Evolutionary conservation across 1,140 invertebrate species (phyloP).

Genomic region (Wasmannia auropunctata): DNA sequence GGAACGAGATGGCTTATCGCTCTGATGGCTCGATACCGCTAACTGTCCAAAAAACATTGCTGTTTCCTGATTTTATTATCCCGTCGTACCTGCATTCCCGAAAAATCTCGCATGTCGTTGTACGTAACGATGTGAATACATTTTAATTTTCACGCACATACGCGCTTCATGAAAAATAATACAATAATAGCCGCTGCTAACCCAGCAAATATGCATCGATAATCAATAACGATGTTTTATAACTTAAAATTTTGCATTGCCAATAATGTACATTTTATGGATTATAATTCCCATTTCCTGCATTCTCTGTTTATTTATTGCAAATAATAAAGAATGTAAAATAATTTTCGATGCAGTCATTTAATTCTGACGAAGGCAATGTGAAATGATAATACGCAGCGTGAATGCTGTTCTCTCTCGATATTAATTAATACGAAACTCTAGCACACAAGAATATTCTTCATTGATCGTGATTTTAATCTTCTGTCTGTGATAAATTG

Average conservation of each 20-base stretch:
- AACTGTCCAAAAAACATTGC: slow-evolving; percentile 53
- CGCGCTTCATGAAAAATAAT: background rate
- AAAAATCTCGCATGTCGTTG: slow-evolving; percentile 2
- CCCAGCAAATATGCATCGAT: background rate
- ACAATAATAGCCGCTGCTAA: slow-evolving; percentile 39
- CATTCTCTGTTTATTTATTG: background rate
- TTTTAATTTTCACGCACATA: slow-evolving; percentile 27
- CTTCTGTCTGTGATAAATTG: slow-evolving; percentile 28
- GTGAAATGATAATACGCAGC: background rate
- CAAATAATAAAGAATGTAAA: slow-evolving; percentile 16
- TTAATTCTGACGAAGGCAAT: slow-evolving; percentile 14
- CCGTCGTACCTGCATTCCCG: slow-evolving; percentile 19
- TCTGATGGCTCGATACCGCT: slow-evolving; percentile 33
- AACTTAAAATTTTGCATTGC: slow-evolving; percentile 31
- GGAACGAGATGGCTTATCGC: slow-evolving; percentile 51
- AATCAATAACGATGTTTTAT: slow-evolving; percentile 23
- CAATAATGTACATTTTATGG: slow-evolving; percentile 2
- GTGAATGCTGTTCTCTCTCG: background rate
- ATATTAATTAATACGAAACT: slow-evolving; percentile 58
- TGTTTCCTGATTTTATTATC: slow-evolving; percentile 50
- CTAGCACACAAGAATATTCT: background rate
- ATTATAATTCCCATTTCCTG: slow-evolving; percentile 7
- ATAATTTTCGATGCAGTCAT: slow-evolving; percentile 22
- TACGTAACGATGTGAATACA: slow-evolving; percentile 1
- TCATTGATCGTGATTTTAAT: slow-evolving; percentile 34